Conservation (phyloP, 2,888 invertebrate species). For the Oscheius onirici region DNA sequence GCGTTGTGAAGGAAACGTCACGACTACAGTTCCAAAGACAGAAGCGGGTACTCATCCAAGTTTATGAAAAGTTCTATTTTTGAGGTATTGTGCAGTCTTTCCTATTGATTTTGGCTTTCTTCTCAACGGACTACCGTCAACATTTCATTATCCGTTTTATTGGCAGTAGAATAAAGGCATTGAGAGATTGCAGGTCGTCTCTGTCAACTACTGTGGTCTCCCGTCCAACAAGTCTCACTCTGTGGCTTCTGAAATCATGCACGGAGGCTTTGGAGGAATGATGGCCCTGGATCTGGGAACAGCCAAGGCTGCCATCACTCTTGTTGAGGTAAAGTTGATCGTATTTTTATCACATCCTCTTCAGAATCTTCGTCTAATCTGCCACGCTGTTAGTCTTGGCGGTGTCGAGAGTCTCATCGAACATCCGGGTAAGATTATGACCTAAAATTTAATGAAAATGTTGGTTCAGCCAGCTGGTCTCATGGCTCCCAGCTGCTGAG, state of each 20-base stretch:
- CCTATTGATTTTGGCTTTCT: too few relatives aligned
- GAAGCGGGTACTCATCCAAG: too few relatives aligned
- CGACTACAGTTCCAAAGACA: too few relatives aligned
- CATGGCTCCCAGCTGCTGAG: conserved; percentile 49
- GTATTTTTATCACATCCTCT: not conserved
- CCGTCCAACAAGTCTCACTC: conserved; percentile 55
- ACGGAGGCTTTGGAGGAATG: conserved; percentile 58
- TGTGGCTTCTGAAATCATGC: conserved; percentile 36
- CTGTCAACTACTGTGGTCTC: conserved; percentile 60
- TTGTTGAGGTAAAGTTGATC: conserved; percentile 49
- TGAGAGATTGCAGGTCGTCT: conserved; percentile 32
- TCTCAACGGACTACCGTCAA: too few relatives aligned
- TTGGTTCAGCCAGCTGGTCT: conserved; percentile 41
- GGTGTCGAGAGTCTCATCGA: conserved; percentile 62
- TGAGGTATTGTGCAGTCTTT: too few relatives aligned
- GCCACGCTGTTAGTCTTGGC: conserved; percentile 59
- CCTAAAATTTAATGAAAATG: too few relatives aligned
- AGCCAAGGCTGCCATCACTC: conserved; percentile 43
- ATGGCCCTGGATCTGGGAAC: conserved; percentile 56
- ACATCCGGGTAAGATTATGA: conserved; percentile 43
- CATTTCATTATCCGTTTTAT: too few relatives aligned
- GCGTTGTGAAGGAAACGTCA: too few relatives aligned
- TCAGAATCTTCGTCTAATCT: conserved; percentile 43
- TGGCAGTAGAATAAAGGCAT: too few relatives aligned
- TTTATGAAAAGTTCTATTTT: too few relatives aligned